A percentile compares a stretch with the other conserved stretches of the same genome.
phyloP scores from a whole-genome alignment of 2,797 vertebrate genomes.

The Astyanax mexicanus region DNA sequence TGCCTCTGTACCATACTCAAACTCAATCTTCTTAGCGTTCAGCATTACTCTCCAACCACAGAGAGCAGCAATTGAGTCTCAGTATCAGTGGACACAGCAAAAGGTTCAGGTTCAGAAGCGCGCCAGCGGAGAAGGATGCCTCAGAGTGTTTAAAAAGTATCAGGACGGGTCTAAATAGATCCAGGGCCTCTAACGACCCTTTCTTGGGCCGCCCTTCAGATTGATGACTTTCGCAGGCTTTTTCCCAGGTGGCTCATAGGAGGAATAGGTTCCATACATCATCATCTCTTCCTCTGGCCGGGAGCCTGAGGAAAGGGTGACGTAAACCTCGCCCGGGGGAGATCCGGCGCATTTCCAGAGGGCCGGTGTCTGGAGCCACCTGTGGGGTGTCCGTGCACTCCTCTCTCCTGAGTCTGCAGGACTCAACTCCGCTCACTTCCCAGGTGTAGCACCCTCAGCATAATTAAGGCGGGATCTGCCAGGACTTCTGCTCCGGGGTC shows the following conservation, averaged over 20 bases:
- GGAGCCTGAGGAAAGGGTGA: slow-evolving; percentile 50
- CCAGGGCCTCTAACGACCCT: slow-evolving; percentile 66
- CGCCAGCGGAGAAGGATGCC: slow-evolving; percentile 55
- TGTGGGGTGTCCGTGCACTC: slow-evolving; percentile 56
- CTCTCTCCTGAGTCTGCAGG: slow-evolving; percentile 69
- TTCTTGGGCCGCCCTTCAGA: slow-evolving; percentile 61
- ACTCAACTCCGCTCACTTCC: slow-evolving; percentile 65
- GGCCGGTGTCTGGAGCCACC: slow-evolving; percentile 55
- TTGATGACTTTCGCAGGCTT: slow-evolving; percentile 68
- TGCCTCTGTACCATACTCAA: slow-evolving; percentile 64
- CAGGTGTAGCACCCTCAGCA: slow-evolving; percentile 78
- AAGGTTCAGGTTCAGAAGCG: slow-evolving; percentile 62
- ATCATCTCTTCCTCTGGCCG: slow-evolving; percentile 59
- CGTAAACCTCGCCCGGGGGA: slow-evolving; percentile 58
- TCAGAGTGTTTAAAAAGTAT: slow-evolving; percentile 60
- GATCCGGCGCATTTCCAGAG: slow-evolving; percentile 34
- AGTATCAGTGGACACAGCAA: slow-evolving; percentile 62
- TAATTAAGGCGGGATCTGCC: slow-evolving; percentile 83
- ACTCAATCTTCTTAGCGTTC: slow-evolving; percentile 61
- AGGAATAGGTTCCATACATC: slow-evolving; percentile 55
- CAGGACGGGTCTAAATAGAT: slow-evolving; percentile 59
- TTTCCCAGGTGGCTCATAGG: slow-evolving; percentile 63
- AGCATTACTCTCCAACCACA: slow-evolving; percentile 59
- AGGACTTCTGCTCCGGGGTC: slow-evolving; percentile 76
- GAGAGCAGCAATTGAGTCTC: slow-evolving; percentile 63